Percentiles rank a stretch among this genome's conserved stretches.
Conservation (phyloP, 2,888 invertebrate species). For the Blera fallax region DNA sequence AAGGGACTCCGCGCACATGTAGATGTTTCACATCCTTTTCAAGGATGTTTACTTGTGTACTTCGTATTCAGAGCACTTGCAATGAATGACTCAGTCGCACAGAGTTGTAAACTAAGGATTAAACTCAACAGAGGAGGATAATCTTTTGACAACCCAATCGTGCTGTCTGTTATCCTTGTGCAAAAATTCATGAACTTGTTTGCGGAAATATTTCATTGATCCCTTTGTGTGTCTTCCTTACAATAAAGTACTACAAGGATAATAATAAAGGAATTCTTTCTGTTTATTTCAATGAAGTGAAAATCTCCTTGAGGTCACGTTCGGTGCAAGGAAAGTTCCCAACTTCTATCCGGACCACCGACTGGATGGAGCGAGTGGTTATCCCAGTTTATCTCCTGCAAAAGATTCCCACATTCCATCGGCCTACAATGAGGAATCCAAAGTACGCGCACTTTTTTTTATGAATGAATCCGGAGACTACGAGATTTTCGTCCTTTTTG, state of each 20-base stretch:
- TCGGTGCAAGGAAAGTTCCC: conserved; percentile 8
- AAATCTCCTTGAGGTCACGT: conserved; percentile 63
- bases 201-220: conserved; percentile 70
- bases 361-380: conserved; percentile 5
- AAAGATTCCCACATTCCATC: conserved; percentile 48
- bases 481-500: conserved; percentile 6
- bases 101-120: conserved; percentile 47
- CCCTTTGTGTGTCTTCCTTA: conserved; percentile 35
- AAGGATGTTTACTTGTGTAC: conserved; percentile 29
- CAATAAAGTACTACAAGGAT: conserved; percentile 50
- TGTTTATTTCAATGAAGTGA: conserved; percentile 25
- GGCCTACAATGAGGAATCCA: not conserved
- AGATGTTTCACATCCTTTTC: conserved; percentile 27
- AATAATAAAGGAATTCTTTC: conserved; percentile 35
- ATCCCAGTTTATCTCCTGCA: conserved; percentile 11
- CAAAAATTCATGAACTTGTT: conserved; percentile 49
- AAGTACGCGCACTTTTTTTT: conserved; percentile 4
- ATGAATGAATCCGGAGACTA: conserved; percentile 45
- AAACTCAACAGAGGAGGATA: conserved; percentile 52
- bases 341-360: conserved; percentile 51
- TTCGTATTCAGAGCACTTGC: conserved; percentile 3
- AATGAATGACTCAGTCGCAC: conserved; percentile 31
- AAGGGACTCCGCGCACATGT: conserved; percentile 27
- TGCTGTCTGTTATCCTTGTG: conserved; percentile 39
- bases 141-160: conserved; percentile 67